Evolutionary conservation across 2,113 vertebrate species (phyloP), one percentile per base, ranked within the genome.

Genomic region (Zosterops borbonicus): DNA sequence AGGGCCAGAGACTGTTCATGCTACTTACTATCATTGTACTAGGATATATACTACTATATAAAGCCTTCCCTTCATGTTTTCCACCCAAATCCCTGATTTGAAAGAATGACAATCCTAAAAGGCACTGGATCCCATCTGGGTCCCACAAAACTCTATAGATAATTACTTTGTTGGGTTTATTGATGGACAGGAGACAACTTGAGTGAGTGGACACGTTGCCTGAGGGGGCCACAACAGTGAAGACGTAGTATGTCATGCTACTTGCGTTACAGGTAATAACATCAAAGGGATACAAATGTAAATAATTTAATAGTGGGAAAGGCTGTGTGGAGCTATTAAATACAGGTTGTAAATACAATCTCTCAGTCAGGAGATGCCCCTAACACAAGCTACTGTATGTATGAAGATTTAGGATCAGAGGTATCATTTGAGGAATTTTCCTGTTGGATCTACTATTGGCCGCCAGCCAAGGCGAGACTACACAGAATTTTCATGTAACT

Each of bases 241-340:
- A 18, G 3, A 15, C 0, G 0, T 8, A 12, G 5, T 14, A 12
- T 39, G 35, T 17, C 1, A 0, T 33, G 20, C 11, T 55, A 6
- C 41, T 55, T 42, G 9, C 33, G 28, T 47, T 47, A 37, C 12
- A 67, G 46, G 18, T 53, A 56, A 41, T 53, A 49, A 46, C 28
- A 50, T 29, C 16, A 42, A 16, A 77, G 24, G 21, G 9, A 62
- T 53, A 52, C 6, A 58, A 90, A 80, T 31, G 6, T 23, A 31
- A 75, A 49, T 35, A 49, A 53, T 81, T 75, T 78, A 19, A 31
- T 52, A 14, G 25, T 75, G 63, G 18, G 56, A 85, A 79, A 28
- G 11, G 17, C 29, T 37, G n/a, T 9, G 12, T 67, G 55, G 5
- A 23, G 5, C 9, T 24, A 20, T 39, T 75, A 67, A 71, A 82